Percentiles rank a stretch among this genome's conserved stretches.
These are phyloP conservation scores for Drosophila melanocephala DNA, from an alignment of 2,888 invertebrate species.

Conservation along the genomic window DNA sequence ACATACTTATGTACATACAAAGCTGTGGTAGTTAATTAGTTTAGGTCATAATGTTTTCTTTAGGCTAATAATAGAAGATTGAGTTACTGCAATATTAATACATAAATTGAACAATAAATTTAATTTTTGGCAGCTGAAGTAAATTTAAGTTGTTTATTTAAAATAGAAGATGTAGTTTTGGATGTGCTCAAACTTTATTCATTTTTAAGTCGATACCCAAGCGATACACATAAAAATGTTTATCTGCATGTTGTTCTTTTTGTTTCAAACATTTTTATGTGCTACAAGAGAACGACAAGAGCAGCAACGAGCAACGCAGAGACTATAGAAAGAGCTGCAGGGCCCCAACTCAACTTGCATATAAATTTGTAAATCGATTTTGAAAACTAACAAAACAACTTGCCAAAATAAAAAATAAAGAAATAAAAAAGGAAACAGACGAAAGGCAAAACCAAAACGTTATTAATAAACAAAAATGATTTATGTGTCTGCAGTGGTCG, in stretches of 20 bases:
- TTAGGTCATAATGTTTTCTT: background rate
- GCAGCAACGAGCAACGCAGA: background rate
- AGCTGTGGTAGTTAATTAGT: background rate
- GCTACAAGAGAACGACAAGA: constrained; percentile 14
- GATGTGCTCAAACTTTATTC: background rate
- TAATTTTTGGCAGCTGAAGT: background rate
- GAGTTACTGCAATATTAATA: background rate
- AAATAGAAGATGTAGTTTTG: background rate
- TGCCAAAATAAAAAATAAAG: constrained; percentile 52
- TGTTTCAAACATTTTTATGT: constrained; percentile 30
- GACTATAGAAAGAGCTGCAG: constrained; percentile 16
- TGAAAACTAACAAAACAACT: constrained; percentile 71
- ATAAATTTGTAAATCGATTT: constrained; percentile 71
- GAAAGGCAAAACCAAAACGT: constrained; percentile 46
- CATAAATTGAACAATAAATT: background rate
- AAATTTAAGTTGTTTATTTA: background rate
- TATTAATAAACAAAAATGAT: constrained; percentile 76
- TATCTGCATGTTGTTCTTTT: background rate
- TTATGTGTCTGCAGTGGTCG: constrained; percentile 67
- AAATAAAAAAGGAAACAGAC: constrained; percentile 12
- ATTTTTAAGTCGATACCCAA: constrained; percentile 7
- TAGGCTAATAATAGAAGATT: background rate
- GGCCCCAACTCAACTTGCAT: constrained; percentile 38
- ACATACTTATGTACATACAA: background rate
- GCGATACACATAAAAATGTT: constrained; percentile 7